These are phyloP conservation scores for Xenotilapia flavipinnis DNA, from an alignment of 2,113 vertebrate genomes.

Conservation along the genomic window DNA sequence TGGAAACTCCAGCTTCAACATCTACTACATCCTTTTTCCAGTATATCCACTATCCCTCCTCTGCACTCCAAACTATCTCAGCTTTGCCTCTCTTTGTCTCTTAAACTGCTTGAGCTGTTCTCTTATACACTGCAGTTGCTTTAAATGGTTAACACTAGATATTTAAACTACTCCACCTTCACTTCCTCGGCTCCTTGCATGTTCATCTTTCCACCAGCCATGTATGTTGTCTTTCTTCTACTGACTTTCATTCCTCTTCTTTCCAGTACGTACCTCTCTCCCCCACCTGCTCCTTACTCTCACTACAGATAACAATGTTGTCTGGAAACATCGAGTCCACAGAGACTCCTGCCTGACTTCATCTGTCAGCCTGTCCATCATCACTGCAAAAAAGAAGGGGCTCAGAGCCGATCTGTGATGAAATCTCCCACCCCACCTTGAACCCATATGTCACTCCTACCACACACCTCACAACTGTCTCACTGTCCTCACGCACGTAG, in stretches of 20 bases:
- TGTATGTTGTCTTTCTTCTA: background rate
- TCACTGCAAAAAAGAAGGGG: background rate
- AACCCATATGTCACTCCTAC: background rate
- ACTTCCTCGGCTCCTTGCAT: background rate
- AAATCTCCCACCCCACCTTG: background rate
- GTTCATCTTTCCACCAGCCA: background rate
- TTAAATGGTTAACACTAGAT: background rate
- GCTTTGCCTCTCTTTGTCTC: background rate
- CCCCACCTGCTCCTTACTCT: background rate
- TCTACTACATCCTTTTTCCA: background rate
- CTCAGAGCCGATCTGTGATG: background rate
- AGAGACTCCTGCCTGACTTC: background rate
- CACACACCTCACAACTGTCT: background rate
- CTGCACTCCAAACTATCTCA: background rate
- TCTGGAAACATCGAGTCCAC: background rate
- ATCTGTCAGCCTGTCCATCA: background rate
- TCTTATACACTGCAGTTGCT: background rate
- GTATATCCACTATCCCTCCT: background rate
- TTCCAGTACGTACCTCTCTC: background rate
- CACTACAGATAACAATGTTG: background rate
- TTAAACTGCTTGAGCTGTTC: background rate
- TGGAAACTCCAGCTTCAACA: background rate
- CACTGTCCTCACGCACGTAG: background rate
- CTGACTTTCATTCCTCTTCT: background rate
- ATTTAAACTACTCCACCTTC: background rate